phyloP scores from a whole-genome alignment of 2,797 vertebrate genomes.

The Ataeniobius toweri region DNA sequence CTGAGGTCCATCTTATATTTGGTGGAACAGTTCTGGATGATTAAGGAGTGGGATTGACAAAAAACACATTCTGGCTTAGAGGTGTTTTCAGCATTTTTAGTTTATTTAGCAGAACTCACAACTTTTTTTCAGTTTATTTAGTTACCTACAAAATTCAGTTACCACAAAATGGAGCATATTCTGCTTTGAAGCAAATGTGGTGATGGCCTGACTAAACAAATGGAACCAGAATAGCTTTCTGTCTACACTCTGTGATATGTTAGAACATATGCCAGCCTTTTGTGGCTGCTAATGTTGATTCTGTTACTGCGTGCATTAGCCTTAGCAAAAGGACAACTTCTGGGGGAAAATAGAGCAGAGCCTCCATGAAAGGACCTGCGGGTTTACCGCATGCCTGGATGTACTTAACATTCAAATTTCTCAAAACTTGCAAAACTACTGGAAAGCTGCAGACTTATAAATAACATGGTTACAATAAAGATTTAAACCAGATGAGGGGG shows the following conservation, averaged over 20 bases:
- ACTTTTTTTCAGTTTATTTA: conserved; percentile 43
- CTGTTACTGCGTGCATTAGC: conserved; percentile 77
- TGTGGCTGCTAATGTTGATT: conserved; percentile 79
- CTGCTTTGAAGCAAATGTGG: conserved; percentile 68
- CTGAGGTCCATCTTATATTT: conserved; percentile 63
- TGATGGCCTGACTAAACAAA: conserved; percentile 61
- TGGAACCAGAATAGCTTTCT: conserved; percentile 50
- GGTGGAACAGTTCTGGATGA: conserved; percentile 75
- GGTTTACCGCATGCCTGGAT: conserved; percentile 92
- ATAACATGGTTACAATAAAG: conserved; percentile 91
- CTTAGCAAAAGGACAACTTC: conserved; percentile 72
- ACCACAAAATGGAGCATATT: not conserved
- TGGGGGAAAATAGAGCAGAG: conserved; percentile 82
- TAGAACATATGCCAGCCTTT: conserved; percentile 70
- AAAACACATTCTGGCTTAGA: not conserved
- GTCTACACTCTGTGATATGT: conserved; percentile 59
- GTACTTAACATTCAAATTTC: conserved; percentile 91
- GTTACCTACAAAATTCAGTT: conserved; percentile 23
- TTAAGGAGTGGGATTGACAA: conserved; percentile 35
- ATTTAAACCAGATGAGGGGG: conserved; percentile 92
- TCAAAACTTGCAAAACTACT: conserved; percentile 90
- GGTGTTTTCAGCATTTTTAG: conserved; percentile 8
- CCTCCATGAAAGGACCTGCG: conserved; percentile 87
- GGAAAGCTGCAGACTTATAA: conserved; percentile 93
- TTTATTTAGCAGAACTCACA: conserved; percentile 8